These are phyloP conservation scores for Euwallacea fornicatus DNA, from an alignment of 1,140 invertebrate genomes.

Conservation along the genomic window DNA sequence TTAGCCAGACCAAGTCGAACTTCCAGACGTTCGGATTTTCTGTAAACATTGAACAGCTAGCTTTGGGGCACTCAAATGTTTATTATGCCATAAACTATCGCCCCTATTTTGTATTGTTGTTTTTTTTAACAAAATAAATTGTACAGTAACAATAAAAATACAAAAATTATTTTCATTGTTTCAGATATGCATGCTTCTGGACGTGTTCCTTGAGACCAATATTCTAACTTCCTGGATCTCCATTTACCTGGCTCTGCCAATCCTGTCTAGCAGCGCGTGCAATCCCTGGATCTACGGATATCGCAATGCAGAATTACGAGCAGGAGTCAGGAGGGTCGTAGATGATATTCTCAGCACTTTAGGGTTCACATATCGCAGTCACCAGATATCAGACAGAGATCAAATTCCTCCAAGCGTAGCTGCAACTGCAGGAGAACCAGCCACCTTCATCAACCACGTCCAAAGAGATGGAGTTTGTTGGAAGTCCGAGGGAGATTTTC, in stretches of 20 bases:
- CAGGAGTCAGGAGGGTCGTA: constrained; percentile 61
- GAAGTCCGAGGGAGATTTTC: constrained; percentile 46
- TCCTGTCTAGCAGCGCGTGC: constrained; percentile 62
- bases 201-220: constrained; percentile 58
- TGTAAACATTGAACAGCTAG: too few relatives aligned
- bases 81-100: too few relatives aligned
- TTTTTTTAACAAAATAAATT: neutral
- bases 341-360: constrained; percentile 56
- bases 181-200: constrained; percentile 62
- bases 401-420: constrained; percentile 47
- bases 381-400: constrained; percentile 42
- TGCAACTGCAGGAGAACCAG: constrained; percentile 48
- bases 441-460: constrained; percentile 48
- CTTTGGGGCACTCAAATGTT: too few relatives aligned
- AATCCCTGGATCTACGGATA: constrained; percentile 73
- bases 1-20: too few relatives aligned
- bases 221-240: constrained; percentile 59
- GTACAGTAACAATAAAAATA: neutral
- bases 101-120: neutral
- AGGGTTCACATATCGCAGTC: constrained; percentile 53
- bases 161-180: constrained; percentile 41
- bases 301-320: constrained; percentile 65
- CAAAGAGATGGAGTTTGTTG: constrained; percentile 42
- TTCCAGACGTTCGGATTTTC: too few relatives aligned
- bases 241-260: constrained; percentile 61